phyloP scores from a whole-genome alignment of 2,888 invertebrate species.

The Neoscelio sp. region DNA sequence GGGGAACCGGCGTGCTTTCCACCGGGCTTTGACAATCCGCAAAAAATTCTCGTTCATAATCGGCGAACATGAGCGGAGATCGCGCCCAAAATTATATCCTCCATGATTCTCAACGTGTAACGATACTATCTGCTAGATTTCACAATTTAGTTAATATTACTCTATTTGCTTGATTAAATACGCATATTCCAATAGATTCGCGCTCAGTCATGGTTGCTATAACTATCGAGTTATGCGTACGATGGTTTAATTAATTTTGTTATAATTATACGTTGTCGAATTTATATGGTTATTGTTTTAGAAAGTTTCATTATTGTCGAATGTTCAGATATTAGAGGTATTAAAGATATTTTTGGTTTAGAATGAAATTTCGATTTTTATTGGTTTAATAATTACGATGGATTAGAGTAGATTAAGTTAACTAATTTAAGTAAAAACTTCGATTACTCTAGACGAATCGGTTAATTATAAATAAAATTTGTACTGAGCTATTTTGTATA shows the following conservation, averaged over 20 bases:
- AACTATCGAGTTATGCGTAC: constrained; percentile 41
- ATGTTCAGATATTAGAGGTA: too few species aligned
- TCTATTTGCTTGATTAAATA: constrained; percentile 55
- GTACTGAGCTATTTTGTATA: too few species aligned
- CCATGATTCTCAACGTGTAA: constrained; percentile 7
- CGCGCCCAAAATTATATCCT: constrained; percentile 19
- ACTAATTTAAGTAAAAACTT: too few species aligned
- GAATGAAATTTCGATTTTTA: too few species aligned
- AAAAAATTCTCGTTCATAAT: constrained; percentile 23
- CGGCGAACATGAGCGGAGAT: constrained; percentile 30
- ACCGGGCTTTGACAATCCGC: constrained; percentile 49
- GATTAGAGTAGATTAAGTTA: too few species aligned
- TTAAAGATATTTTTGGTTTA: too few species aligned
- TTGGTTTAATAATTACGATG: too few species aligned
- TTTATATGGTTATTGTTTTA: constrained; percentile 16
- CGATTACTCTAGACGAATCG: too few species aligned
- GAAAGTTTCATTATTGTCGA: too few species aligned
- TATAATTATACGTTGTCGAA: constrained; percentile 29
- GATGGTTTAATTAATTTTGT: constrained; percentile 45
- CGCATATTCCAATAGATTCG: constrained; percentile 46
- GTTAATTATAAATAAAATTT: too few species aligned
- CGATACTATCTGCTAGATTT: constrained; percentile 27
- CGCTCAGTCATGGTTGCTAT: constrained; percentile 44
- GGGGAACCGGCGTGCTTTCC: constrained; percentile 44
- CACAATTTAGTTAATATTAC: constrained; percentile 42